Evolutionary conservation across 2,888 invertebrate genomes (phyloP).

Genomic region (Philhelius pedissequus): DNA sequence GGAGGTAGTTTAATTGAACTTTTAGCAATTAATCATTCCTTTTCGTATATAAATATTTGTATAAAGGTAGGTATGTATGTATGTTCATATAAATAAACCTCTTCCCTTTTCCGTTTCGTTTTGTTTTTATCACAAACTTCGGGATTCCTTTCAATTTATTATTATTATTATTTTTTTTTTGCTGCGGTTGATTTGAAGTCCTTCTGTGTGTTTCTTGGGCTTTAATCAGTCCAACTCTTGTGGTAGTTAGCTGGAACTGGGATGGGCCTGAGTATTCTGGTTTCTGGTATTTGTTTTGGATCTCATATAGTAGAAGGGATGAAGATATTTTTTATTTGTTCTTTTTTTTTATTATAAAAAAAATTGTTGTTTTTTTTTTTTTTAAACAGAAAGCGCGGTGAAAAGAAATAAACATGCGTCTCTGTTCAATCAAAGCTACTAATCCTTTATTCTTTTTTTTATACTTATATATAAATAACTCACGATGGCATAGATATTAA

Average conservation of each 20-base stretch:
- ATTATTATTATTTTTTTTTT: slow-evolving; percentile 54
- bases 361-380: slow-evolving; percentile 32
- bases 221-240: slow-evolving; percentile 59
- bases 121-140: slow-evolving; percentile 55
- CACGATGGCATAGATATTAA: slow-evolving; percentile 17
- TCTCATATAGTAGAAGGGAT: slow-evolving; percentile 36
- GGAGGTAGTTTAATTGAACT: slow-evolving; percentile 67
- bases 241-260: neutral
- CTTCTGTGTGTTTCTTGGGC: slow-evolving; percentile 46
- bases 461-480: slow-evolving; percentile 16
- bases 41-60: slow-evolving; percentile 27
- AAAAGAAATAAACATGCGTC: slow-evolving; percentile 41
- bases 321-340: slow-evolving; percentile 16
- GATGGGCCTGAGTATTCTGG: neutral
- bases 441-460: slow-evolving; percentile 38
- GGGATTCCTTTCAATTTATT: slow-evolving; percentile 58
- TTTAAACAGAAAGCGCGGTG: slow-evolving; percentile 10
- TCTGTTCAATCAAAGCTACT: slow-evolving; percentile 51
- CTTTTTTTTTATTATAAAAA: slow-evolving; percentile 22
- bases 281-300: slow-evolving; percentile 10
- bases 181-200: slow-evolving; percentile 52
- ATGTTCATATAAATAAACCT: too few relatives aligned
- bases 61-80: too few relatives aligned
- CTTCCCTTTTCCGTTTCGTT: slow-evolving; percentile 27
- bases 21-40: slow-evolving; percentile 65